Evolutionary conservation across 2,888 invertebrate genomes (phyloP).

Genomic region (Drosophila barbarae): DNA sequence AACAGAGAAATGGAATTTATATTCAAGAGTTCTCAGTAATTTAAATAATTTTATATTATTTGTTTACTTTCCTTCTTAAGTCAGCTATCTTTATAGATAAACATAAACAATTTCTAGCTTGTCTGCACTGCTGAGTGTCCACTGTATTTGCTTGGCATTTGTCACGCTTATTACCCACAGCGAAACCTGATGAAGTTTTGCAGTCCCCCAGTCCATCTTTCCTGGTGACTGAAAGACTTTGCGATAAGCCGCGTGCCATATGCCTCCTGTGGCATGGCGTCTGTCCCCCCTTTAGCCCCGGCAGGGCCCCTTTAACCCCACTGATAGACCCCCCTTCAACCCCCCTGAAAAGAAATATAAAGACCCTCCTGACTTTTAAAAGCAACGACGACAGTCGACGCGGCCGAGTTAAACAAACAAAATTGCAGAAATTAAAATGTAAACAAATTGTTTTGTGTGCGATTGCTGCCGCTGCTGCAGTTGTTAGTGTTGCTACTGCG

Average conservation of each 20-base stretch:
- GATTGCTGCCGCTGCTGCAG: conserved; percentile 31
- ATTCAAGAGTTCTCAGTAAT: not conserved
- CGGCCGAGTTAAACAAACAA: conserved; percentile 67
- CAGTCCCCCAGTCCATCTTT: conserved; percentile 3
- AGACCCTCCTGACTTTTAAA: conserved; percentile 44
- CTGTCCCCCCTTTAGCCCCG: not conserved
- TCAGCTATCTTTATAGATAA: not conserved
- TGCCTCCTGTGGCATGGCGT: conserved; percentile 44
- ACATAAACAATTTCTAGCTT: not conserved
- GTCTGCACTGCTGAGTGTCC: conserved; percentile 20
- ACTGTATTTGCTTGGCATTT: conserved; percentile 61
- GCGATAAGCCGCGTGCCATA: conserved; percentile 62
- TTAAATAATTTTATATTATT: not conserved
- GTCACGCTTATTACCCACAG: conserved; percentile 67
- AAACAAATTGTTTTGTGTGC: conserved; percentile 69
- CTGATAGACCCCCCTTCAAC: conserved; percentile 6
- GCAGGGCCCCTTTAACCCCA: not conserved
- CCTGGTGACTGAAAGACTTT: conserved; percentile 28
- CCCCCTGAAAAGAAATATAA: not conserved
- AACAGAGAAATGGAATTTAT: no score
- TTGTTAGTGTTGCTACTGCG: conserved; percentile 15
- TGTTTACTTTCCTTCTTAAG: not conserved
- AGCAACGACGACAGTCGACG: conserved; percentile 39
- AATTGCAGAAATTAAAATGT: conserved; percentile 76
- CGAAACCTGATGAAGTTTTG: conserved; percentile 66